Percentiles rank a stretch among this genome's conserved stretches.
These are phyloP conservation scores for Triops longicaudatus DNA, from an alignment of 1,140 invertebrate species.

Conservation along the genomic window DNA sequence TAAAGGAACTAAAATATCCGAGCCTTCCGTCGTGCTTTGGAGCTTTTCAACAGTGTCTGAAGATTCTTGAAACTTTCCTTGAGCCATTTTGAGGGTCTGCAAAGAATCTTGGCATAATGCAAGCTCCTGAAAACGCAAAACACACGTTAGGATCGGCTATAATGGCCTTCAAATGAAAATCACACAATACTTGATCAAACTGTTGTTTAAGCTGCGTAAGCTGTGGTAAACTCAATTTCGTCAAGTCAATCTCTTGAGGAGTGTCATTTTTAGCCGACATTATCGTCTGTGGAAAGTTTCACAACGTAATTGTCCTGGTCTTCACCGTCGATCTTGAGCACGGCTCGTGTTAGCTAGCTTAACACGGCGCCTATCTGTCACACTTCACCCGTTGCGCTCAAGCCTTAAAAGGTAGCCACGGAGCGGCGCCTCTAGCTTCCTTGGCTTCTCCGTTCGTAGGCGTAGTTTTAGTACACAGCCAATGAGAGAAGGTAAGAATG, in stretches of 20 bases:
- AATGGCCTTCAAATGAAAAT: slow-evolving; percentile 26
- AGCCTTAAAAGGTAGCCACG: too few relatives aligned
- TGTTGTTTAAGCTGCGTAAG: slow-evolving; percentile 73
- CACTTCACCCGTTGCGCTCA: too few relatives aligned
- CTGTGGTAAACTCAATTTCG: slow-evolving; percentile 65
- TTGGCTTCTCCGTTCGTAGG: too few relatives aligned
- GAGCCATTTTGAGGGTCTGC: slow-evolving; percentile 77
- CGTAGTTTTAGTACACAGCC: too few relatives aligned
- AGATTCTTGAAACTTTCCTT: slow-evolving; percentile 80
- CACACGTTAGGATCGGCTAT: slow-evolving; percentile 28
- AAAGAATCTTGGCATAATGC: slow-evolving; percentile 77
- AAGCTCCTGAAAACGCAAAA: slow-evolving; percentile 58
- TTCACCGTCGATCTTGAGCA: too few relatives aligned
- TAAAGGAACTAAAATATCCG: slow-evolving; percentile 78
- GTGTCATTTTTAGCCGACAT: background rate
- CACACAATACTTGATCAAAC: slow-evolving; percentile 61
- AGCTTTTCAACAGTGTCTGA: slow-evolving; percentile 74
- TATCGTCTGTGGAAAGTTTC: background rate
- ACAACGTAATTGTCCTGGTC: background rate
- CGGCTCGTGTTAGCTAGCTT: too few relatives aligned
- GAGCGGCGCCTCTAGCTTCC: too few relatives aligned
- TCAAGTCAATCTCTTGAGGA: slow-evolving; percentile 60
- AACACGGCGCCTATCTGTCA: too few relatives aligned
- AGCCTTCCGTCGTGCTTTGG: slow-evolving; percentile 59
- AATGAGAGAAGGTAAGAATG: too few relatives aligned